Evolutionary conservation across 1,140 invertebrate genomes (phyloP), one percentile per base, ranked within the genome.

Genomic region (Propsilocerus akamusi): DNA sequence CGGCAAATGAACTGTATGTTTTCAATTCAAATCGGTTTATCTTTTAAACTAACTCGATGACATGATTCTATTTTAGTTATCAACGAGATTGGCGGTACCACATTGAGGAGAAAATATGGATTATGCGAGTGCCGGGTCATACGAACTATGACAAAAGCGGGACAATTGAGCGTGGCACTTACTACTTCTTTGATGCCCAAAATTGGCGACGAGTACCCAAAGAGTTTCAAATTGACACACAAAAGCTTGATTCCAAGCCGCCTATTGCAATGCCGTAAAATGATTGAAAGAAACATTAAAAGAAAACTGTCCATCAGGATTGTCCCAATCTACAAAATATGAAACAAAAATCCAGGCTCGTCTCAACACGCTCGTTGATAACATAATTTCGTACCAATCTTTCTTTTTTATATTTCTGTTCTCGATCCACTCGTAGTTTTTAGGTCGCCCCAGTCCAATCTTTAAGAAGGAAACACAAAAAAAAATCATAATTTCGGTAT

Each of bases 11-110:
- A 79, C 72, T 99, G 92, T 98, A 76, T 84, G 86, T 81, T 50
- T 48, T 23, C 48, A 5, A n/a, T 25, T 7, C 22, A 48, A 37
- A 30, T 14, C n/a, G 17, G 0, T 52, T 26, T 32, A 32, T 20
- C 32, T 17, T 49, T 23, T 34, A 6, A 26, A 4, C 5, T n/a
- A 24, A 47, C 49, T 23, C 46, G 51, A 17, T 25, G 49, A 53
- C 24, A 26, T 56, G 49, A 46, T 46, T 30, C 5, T 26, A 28
- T 61, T 62, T 8, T 57, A 86, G 93, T 67, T 96, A 97, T 66
- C 88, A 80, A 68, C 78, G 95, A 65, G 95, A 99, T 61, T 99
- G 96, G 96, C 78, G 96, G 70, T 99, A 94, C 75, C 95, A 98
- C 68, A 97, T 88, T 74, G 93, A 97, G 62, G 94, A 99, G 67